phyloP scores from a whole-genome alignment of 2,113 vertebrate species.

The Otolemur garnettii region DNA sequence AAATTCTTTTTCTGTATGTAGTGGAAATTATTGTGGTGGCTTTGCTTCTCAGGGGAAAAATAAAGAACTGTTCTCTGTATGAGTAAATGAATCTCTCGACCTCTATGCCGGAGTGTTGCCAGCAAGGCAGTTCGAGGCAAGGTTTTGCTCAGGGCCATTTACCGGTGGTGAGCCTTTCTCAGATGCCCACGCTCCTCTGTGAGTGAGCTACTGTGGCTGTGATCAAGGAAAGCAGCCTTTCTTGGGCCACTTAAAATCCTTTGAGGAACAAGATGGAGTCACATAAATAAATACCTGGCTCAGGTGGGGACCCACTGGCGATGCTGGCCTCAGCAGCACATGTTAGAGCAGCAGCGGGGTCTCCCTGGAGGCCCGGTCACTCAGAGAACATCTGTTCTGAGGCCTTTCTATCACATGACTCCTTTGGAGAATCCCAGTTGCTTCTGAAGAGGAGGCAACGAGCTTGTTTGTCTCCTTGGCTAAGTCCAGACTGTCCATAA shows the following conservation, averaged over 20 bases:
- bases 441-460: background rate
- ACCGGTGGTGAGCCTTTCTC: fast-evolving
- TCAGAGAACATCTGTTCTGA: constrained; percentile 34
- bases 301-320: background rate
- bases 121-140: background rate
- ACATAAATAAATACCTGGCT: background rate
- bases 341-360: background rate
- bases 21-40: constrained; percentile 27
- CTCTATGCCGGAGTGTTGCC: background rate
- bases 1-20: constrained; percentile 22
- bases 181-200: fast-evolving
- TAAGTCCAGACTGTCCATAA: background rate
- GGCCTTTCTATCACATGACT: background rate
- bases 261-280: background rate
- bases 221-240: background rate
- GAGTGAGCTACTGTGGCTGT: fast-evolving
- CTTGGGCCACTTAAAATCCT: background rate
- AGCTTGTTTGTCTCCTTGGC: background rate
- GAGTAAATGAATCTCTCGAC: background rate
- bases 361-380: background rate
- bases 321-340: background rate
- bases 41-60: constrained; percentile 47
- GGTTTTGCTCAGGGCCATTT: background rate
- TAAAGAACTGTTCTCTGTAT: background rate
- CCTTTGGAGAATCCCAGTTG: background rate